Evolutionary conservation across 2,797 vertebrate genomes (phyloP), one percentile per base, ranked within the genome.

Genomic region (Ctenosaura bakeri): DNA sequence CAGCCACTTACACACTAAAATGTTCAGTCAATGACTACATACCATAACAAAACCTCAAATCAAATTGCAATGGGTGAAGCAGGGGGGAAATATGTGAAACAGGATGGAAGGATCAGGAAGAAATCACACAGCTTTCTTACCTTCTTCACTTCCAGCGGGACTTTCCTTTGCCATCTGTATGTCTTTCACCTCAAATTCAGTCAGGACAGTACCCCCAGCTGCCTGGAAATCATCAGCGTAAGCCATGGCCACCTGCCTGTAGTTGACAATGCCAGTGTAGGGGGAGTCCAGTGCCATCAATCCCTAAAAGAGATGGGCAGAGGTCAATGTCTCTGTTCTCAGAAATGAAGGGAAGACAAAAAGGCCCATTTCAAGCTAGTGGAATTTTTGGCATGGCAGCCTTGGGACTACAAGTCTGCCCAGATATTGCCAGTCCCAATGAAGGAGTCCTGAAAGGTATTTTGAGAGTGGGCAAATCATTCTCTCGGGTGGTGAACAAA

Each of bases 201-300:
- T 99, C 62, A 98, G 26, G 91, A 99, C 95, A 0, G 91, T 96
- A 32, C 99, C 99, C 32, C 99, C 98, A 0, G 97, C 98, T 90
- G 98, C 98, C 95, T 97, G 95, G 90, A 99, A 99, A 96, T 99
- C 99, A 87, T 97, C 96, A 46, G 97, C 98, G 71, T 98, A 99
- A 26, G 97, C 95, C 66, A 98, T 97, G 54, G 98, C 98, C 91
- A 99, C 98, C 95, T 97, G 96, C 91, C 97, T 98, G 95, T 98
- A 99, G 95, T 99, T 97, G 91, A 99, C 99, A 73, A 99, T 99
- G 78, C 99, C 99, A 0, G 99, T 99, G 94, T 98, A 97, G 0
- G 99, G 99, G 0, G 98, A 99, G 92, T 99, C 98, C 76, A 99
- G 96, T 50, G 99, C 99, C 98, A 99, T 98, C 73, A 99, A 96